phyloP scores from a whole-genome alignment of 1,140 invertebrate genomes.

The Amyelois transitella region DNA sequence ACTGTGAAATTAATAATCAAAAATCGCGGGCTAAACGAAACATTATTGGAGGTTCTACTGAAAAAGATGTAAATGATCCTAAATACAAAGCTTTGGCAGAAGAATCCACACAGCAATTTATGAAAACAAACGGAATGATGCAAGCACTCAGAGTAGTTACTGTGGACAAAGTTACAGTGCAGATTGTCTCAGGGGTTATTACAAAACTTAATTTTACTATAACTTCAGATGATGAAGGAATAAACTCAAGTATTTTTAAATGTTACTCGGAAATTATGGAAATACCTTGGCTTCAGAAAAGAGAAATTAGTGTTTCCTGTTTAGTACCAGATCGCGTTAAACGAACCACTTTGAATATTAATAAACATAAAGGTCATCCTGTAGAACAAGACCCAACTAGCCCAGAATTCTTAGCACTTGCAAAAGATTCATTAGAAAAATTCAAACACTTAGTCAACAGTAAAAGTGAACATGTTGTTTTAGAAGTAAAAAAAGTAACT shows the following conservation, averaged over 20 bases:
- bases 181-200: constrained; percentile 18
- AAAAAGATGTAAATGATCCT: constrained; percentile 13
- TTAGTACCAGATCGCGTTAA: neutral
- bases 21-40: neutral
- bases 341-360: neutral
- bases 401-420: constrained; percentile 32
- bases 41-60: neutral
- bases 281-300: constrained; percentile 17
- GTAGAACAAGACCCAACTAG: constrained; percentile 30
- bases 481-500: constrained; percentile 37
- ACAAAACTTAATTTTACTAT: constrained; percentile 32
- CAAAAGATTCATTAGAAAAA: constrained; percentile 36
- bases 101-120: constrained; percentile 19
- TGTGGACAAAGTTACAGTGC: constrained; percentile 15
- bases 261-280: constrained; percentile 34
- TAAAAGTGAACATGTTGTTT: constrained; percentile 30
- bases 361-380: constrained; percentile 1
- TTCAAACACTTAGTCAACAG: constrained; percentile 24
- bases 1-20: constrained; percentile 7
- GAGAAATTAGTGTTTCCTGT: constrained; percentile 22
- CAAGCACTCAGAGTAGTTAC: constrained; percentile 4
- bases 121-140: constrained; percentile 4
- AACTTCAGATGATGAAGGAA: constrained; percentile 5
- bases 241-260: constrained; percentile 13
- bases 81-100: constrained; percentile 18